These are phyloP conservation scores for Leucophenga varia DNA, from an alignment of 1,140 invertebrate species.

Conservation along the genomic window DNA sequence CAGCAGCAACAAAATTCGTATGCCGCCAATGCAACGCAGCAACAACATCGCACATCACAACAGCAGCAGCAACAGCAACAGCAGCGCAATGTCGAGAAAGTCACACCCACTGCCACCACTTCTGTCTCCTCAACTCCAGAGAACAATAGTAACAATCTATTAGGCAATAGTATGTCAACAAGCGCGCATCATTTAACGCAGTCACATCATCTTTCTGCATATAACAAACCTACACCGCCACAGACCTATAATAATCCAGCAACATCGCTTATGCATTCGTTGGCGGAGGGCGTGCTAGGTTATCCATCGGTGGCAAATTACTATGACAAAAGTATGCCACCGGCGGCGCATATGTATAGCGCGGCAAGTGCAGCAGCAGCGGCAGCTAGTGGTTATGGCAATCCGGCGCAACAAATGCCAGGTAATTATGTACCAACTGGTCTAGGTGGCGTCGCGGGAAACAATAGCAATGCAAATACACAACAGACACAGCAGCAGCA, in stretches of 20 bases:
- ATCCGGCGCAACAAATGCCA: constrained; percentile 45
- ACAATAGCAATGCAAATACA: constrained; percentile 17
- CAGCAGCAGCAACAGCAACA: constrained; percentile 7
- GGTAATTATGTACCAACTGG: constrained; percentile 33
- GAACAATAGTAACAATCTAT: constrained; percentile 13
- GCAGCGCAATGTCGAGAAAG: constrained; percentile 1
- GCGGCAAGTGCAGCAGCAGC: constrained; percentile 25
- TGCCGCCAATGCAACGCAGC: constrained; percentile 1
- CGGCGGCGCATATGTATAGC: constrained; percentile 51
- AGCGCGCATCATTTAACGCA: constrained; percentile 40
- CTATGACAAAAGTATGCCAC: constrained; percentile 50
- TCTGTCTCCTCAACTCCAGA: constrained; percentile 20
- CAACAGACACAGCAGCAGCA: constrained; percentile 20
- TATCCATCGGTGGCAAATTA: constrained; percentile 34
- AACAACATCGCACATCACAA: not conserved
- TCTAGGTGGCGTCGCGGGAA: constrained; percentile 19
- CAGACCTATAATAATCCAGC: constrained; percentile 50
- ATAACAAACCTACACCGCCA: constrained; percentile 46
- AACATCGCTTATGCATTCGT: constrained; percentile 28
- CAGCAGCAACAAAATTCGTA: constrained; percentile 31
- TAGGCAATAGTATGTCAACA: not conserved
- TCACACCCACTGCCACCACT: not conserved
- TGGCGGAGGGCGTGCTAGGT: constrained; percentile 37
- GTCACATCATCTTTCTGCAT: constrained; percentile 44
- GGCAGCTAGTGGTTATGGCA: constrained; percentile 29